Evolutionary conservation across 2,888 invertebrate genomes (phyloP).

Genomic region (Nomada hirtipes): DNA sequence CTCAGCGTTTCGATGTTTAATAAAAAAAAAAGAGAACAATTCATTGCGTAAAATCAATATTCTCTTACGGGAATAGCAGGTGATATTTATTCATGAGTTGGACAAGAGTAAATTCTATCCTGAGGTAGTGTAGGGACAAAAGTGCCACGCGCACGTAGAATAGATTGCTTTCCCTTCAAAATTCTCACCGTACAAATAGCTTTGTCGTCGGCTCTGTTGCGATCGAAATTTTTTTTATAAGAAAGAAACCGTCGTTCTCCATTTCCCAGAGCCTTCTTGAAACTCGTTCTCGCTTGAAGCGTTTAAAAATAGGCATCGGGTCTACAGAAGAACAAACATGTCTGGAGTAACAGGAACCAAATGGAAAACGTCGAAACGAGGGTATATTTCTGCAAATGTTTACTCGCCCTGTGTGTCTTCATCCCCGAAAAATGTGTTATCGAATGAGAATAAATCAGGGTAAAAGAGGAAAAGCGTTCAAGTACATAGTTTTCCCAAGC

Average conservation of each 20-base stretch:
- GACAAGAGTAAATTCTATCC: background rate
- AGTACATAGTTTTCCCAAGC: background rate
- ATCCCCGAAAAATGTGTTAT: background rate
- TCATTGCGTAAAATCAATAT: background rate
- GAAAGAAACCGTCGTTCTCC: too few relatives aligned
- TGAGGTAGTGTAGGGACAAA: too few relatives aligned
- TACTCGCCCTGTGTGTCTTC: background rate
- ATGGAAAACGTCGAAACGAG: background rate
- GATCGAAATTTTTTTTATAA: too few relatives aligned
- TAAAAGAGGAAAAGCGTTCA: background rate
- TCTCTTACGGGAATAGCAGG: background rate
- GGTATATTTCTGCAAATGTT: background rate
- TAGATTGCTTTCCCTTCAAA: slow-evolving; percentile 2
- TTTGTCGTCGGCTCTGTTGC: slow-evolving; percentile 1
- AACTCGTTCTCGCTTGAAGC: slow-evolving; percentile 4
- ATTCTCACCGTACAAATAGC: background rate
- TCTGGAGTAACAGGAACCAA: background rate
- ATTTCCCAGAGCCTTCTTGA: too few relatives aligned
- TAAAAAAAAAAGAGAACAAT: background rate
- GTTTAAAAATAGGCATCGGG: too few relatives aligned
- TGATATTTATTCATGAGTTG: background rate
- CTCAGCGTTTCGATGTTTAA: background rate
- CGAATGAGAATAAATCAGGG: background rate
- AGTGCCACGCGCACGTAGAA: background rate
- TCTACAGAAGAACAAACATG: too few relatives aligned